These are phyloP conservation scores for Columba livia DNA, from an alignment of 2,113 vertebrate species.

Conservation along the genomic window DNA sequence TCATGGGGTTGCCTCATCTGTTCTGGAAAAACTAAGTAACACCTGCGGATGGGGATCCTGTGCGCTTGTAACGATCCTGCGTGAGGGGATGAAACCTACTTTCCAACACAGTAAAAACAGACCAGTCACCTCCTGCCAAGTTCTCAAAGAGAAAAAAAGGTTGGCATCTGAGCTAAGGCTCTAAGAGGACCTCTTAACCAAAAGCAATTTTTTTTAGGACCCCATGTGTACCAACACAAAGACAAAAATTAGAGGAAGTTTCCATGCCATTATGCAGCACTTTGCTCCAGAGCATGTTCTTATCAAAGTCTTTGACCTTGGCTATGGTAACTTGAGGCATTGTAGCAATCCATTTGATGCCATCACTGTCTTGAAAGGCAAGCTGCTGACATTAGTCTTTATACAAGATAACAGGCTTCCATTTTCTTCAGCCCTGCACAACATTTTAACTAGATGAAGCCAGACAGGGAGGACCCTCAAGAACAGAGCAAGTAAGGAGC, in stretches of 20 bases:
- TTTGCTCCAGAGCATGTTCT: background rate
- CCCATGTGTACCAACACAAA: background rate
- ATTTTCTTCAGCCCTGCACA: background rate
- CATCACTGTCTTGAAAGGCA: background rate
- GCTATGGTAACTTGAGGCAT: background rate
- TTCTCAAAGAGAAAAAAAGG: background rate
- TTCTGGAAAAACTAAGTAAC: background rate
- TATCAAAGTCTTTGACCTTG: background rate
- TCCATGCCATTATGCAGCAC: background rate
- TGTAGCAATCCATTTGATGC: background rate
- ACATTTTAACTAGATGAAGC: background rate
- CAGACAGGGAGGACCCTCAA: background rate
- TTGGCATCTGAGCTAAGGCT: background rate
- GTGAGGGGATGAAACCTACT: background rate
- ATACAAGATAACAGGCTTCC: background rate
- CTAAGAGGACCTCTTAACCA: background rate
- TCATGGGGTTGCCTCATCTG: background rate
- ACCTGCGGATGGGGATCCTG: background rate
- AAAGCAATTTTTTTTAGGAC: background rate
- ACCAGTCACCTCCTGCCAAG: background rate
- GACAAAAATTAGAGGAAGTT: background rate
- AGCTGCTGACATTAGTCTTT: background rate
- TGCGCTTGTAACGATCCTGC: background rate
- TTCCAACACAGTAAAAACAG: constrained; percentile 4
- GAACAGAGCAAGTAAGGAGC: background rate